Percentiles rank a stretch among this genome's conserved stretches.
These are phyloP conservation scores for Agrypnia vestita DNA, from an alignment of 1,140 invertebrate species.

Conservation along the genomic window DNA sequence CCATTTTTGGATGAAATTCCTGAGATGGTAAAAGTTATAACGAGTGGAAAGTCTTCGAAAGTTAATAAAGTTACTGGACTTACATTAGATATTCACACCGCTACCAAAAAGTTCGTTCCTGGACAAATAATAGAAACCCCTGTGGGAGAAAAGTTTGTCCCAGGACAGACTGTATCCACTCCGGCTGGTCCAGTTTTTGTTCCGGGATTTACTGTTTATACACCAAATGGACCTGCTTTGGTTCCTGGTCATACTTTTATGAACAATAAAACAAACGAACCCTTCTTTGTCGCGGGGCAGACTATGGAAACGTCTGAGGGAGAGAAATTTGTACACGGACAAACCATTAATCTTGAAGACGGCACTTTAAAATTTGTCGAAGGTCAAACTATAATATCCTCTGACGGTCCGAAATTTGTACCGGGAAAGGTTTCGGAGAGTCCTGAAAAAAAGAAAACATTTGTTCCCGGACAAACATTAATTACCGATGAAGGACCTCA, in stretches of 20 bases:
- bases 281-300: conserved; percentile 81
- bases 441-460: conserved; percentile 70
- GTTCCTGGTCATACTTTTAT: conserved; percentile 81
- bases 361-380: conserved; percentile 76
- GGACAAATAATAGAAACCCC: conserved; percentile 82
- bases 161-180: conserved; percentile 82
- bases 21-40: conserved; percentile 77
- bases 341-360: conserved; percentile 77
- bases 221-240: conserved; percentile 78
- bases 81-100: conserved; percentile 77
- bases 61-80: conserved; percentile 77
- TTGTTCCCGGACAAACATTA: conserved; percentile 82
- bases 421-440: conserved; percentile 76
- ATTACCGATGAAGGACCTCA: conserved; percentile 74
- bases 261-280: conserved; percentile 74
- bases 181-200: conserved; percentile 79
- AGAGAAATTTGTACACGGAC: conserved; percentile 78
- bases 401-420: conserved; percentile 79
- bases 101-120: conserved; percentile 76
- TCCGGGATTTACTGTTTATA: conserved; percentile 82
- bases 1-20: conserved; percentile 78
- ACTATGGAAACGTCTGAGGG: conserved; percentile 76
- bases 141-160: conserved; percentile 79
- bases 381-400: conserved; percentile 78
- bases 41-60: conserved; percentile 75